Evolutionary conservation across 2,888 invertebrate species (phyloP).

Genomic region (Heterodera filipjevi): DNA sequence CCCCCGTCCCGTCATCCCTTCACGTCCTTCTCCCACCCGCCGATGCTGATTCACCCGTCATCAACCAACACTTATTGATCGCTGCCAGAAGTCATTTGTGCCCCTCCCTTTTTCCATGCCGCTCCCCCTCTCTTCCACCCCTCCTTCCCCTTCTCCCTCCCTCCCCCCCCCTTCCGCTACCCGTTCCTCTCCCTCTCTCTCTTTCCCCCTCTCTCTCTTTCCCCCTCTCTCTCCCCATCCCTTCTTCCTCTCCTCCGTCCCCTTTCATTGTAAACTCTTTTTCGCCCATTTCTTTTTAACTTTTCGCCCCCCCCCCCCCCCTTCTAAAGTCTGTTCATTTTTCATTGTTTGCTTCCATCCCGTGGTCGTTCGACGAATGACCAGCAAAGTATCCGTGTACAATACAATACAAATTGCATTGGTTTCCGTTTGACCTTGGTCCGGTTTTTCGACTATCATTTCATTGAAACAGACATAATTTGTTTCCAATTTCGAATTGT

Average conservation of each 20-base stretch:
- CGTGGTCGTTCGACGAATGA: neutral
- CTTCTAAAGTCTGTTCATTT: neutral
- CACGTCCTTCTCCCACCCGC: too few species aligned
- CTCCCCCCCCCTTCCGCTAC: too few species aligned
- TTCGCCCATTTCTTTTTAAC: too few species aligned
- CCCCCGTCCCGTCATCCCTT: neutral
- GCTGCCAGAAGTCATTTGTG: conserved; percentile 8
- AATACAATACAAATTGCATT: neutral
- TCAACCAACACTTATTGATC: neutral
- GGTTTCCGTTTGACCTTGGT: neutral
- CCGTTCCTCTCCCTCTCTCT: too few species aligned
- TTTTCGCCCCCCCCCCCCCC: neutral
- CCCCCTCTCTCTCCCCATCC: too few species aligned
- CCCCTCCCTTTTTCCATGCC: neutral
- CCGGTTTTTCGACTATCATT: neutral
- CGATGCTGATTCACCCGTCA: neutral
- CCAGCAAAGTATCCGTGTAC: neutral
- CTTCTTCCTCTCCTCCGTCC: neutral
- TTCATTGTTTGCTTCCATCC: neutral
- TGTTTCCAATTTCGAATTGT: neutral
- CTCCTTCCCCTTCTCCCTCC: too few species aligned
- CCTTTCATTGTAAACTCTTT: neutral
- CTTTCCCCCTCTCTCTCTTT: too few species aligned
- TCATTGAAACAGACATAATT: too few species aligned
- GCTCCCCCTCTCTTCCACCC: too few species aligned